Conservation (phyloP, 1,140 invertebrate species). For the Diploscapter pachys region DNA sequence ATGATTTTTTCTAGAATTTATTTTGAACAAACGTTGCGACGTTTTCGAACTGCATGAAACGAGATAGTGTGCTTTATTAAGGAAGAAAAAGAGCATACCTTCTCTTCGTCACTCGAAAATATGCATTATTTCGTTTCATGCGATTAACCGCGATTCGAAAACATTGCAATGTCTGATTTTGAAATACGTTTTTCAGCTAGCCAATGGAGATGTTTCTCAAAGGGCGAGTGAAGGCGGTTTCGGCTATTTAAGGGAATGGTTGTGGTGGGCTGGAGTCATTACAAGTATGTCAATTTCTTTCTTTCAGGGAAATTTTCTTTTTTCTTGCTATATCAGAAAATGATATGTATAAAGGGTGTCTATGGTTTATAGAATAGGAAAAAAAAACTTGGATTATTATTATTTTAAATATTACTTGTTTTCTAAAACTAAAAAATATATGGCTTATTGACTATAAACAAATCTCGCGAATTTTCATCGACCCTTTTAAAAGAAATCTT, state of each 20-base stretch:
- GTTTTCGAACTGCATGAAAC: not conserved
- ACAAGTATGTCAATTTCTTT: slow-evolving; percentile 71
- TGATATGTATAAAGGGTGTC: too few species aligned
- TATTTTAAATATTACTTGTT: too few species aligned
- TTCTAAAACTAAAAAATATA: not conserved
- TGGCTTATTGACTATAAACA: too few species aligned
- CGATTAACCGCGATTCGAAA: too few species aligned
- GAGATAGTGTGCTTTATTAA: not conserved
- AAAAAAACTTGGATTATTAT: too few species aligned
- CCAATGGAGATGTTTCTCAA: slow-evolving; percentile 62
- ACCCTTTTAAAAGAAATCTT: too few species aligned
- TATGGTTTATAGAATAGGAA: too few species aligned
- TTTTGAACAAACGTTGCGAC: too few species aligned
- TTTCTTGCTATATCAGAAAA: not conserved
- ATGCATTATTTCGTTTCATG: too few species aligned
- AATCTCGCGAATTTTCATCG: too few species aligned
- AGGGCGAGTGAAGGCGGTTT: slow-evolving; percentile 83
- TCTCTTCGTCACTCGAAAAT: too few species aligned
- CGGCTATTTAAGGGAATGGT: slow-evolving; percentile 85
- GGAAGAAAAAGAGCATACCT: not conserved
- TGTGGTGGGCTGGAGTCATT: slow-evolving; percentile 88
- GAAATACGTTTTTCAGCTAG: slow-evolving; percentile 10
- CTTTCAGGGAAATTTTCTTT: not conserved
- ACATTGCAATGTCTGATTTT: not conserved
- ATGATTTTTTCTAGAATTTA: too few species aligned